phyloP scores from a whole-genome alignment of 2,797 vertebrate species.

The Threskiornis aethiopicus region DNA sequence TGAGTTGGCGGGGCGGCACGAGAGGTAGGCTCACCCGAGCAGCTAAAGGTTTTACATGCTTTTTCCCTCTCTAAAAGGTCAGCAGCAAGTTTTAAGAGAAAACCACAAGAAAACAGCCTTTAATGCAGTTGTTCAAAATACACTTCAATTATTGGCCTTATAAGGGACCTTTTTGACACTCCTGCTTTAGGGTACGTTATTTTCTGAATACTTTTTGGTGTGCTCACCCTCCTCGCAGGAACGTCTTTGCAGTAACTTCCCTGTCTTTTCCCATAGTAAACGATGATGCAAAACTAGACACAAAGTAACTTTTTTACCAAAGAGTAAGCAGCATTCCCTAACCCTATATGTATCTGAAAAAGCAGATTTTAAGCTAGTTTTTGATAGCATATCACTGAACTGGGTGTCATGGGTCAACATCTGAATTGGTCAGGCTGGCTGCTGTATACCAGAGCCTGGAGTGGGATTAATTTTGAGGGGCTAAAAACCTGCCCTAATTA shows the following conservation, averaged over 20 bases:
- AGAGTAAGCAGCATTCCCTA: background rate
- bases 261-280: background rate
- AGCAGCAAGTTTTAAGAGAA: background rate
- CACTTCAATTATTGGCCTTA: accelerated
- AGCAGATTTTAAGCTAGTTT: background rate
- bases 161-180: background rate
- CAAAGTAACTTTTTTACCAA: background rate
- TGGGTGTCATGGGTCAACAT: background rate
- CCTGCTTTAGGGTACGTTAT: background rate
- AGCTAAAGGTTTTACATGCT: background rate
- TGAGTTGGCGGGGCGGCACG: background rate
- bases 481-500: background rate
- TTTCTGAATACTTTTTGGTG: background rate
- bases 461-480: background rate
- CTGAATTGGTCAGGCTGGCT: background rate
- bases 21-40: background rate
- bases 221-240: background rate
- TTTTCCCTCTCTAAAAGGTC: background rate
- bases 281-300: background rate
- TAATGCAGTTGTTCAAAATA: background rate
- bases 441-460: background rate
- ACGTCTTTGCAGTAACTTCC: background rate
- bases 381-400: background rate
- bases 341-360: background rate
- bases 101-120: background rate